Percentiles rank a stretch among this genome's conserved stretches.
Conservation (phyloP, 2,113 vertebrate species). For the Ascaphus truei region DNA sequence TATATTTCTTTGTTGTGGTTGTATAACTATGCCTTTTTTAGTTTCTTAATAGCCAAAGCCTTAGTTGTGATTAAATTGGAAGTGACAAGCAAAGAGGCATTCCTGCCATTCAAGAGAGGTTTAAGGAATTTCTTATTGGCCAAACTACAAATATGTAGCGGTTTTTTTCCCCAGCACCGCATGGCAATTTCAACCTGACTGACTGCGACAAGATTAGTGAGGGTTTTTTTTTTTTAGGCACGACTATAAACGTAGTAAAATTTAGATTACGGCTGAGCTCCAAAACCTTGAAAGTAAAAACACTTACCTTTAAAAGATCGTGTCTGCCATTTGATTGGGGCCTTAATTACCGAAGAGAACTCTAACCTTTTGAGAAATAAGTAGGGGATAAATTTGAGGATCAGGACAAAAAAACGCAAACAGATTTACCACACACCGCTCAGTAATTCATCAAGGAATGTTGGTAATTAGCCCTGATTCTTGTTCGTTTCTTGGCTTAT, state of each 20-base stretch:
- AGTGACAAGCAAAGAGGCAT: constrained; percentile 75
- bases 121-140: constrained; percentile 90
- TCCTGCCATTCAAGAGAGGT: constrained; percentile 74
- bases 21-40: constrained; percentile 46
- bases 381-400: constrained; percentile 84
- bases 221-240: constrained; percentile 45
- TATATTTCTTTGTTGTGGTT: constrained; percentile 40
- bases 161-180: constrained; percentile 73
- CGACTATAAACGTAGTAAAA: constrained; percentile 58
- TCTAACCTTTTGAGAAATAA: constrained; percentile 88
- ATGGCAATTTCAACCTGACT: constrained; percentile 70
- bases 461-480: constrained; percentile 82
- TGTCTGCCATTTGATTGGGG: constrained; percentile 69
- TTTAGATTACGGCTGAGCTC: constrained; percentile 84
- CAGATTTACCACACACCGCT: constrained; percentile 87
- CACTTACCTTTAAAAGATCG: constrained; percentile 80
- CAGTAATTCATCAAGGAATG: constrained; percentile 92
- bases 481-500: constrained; percentile 81
- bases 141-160: constrained; percentile 79
- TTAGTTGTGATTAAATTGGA: constrained; percentile 65
- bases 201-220: constrained; percentile 79
- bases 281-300: constrained; percentile 71
- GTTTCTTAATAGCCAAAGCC: constrained; percentile 64
- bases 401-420: constrained; percentile 67
- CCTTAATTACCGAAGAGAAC: constrained; percentile 84